A percentile compares a stretch with the other conserved stretches of the same genome.
These are phyloP conservation scores for Muscidifurax raptorellus DNA, from an alignment of 1,140 invertebrate species.

Conservation along the genomic window DNA sequence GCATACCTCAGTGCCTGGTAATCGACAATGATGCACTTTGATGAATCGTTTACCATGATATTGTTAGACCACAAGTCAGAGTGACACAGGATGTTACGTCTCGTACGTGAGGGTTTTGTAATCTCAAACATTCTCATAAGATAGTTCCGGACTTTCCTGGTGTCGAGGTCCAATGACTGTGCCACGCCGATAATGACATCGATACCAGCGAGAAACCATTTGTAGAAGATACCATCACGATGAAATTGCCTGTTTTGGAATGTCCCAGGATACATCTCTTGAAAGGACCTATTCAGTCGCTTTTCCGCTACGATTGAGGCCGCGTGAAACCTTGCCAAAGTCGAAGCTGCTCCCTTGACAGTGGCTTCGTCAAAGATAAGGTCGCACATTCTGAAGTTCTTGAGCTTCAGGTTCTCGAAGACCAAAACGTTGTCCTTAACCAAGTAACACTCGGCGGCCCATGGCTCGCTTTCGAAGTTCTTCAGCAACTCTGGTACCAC, in stretches of 20 bases:
- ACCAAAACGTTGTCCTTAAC: constrained; percentile 60
- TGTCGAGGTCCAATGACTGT: background rate
- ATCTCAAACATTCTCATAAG: background rate
- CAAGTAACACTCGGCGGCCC: constrained; percentile 70
- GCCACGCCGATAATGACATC: background rate
- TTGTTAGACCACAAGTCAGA: background rate
- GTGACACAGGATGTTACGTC: constrained; percentile 1
- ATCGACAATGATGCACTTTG: background rate
- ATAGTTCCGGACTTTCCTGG: no score
- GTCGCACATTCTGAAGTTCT: constrained; percentile 29
- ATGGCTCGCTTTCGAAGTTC: constrained; percentile 35
- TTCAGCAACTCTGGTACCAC: background rate
- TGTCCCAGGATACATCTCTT: background rate
- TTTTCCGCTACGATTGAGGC: background rate
- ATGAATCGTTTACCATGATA: background rate
- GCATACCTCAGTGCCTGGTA: background rate
- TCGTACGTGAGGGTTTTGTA: background rate
- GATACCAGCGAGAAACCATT: background rate
- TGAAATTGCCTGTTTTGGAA: background rate
- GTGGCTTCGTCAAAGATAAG: background rate
- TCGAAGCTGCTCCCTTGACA: background rate
- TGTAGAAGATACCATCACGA: background rate
- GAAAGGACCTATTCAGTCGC: background rate
- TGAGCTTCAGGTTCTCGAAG: constrained; percentile 52
- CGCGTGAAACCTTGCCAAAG: constrained; percentile 5